These are phyloP conservation scores for Rhinogobio ventralis DNA, from an alignment of 2,797 vertebrate species.

Conservation along the genomic window DNA sequence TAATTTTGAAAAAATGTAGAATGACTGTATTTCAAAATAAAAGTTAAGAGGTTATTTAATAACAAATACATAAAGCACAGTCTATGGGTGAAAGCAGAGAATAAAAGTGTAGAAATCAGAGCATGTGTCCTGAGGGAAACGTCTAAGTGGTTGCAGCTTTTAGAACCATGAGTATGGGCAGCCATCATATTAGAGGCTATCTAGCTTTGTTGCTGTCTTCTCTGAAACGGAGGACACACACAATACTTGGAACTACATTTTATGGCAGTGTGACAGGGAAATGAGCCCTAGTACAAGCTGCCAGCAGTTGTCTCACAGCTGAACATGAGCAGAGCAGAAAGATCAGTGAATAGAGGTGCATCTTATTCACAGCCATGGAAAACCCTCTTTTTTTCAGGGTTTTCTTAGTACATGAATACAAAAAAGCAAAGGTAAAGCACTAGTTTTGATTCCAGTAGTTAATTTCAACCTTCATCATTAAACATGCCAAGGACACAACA, in stretches of 20 bases:
- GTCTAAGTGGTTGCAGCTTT: background rate
- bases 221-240: conserved; percentile 20
- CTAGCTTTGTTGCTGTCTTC: conserved; percentile 14
- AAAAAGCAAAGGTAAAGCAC: background rate
- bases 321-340: background rate
- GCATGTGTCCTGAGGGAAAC: background rate
- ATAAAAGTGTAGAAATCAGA: background rate
- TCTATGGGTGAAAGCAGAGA: background rate
- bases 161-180: background rate
- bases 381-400: background rate
- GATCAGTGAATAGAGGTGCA: background rate
- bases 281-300: conserved; percentile 14
- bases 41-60: background rate
- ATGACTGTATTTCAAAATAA: background rate
- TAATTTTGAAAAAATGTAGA: too few species aligned
- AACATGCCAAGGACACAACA: conserved; percentile 11
- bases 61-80: background rate
- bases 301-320: conserved; percentile 22
- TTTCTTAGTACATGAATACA: background rate
- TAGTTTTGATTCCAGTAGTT: conserved; percentile 21
- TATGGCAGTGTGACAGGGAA: conserved; percentile 29
- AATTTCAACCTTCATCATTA: conserved; percentile 7
- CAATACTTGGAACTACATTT: conserved; percentile 43
- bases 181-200: conserved; percentile 4
- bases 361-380: background rate